A percentile compares a stretch with the other conserved stretches of the same genome.
phyloP scores from a whole-genome alignment of 2,888 invertebrate genomes.

The Athripsodes cinereus region DNA sequence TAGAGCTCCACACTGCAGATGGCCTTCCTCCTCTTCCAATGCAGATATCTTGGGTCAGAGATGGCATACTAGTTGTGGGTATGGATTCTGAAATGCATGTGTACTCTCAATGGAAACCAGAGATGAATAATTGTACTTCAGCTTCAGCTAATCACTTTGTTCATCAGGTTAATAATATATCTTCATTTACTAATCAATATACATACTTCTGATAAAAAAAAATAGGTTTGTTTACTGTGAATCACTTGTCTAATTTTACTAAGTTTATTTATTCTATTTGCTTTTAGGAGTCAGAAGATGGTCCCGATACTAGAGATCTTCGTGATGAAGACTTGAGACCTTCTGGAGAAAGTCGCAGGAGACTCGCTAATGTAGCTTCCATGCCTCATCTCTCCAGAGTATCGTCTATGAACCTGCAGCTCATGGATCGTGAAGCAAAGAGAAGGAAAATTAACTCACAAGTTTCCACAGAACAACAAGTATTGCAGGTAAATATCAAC shows the following conservation, averaged over 20 bases:
- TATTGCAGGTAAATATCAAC: background rate
- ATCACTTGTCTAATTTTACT: too few relatives aligned
- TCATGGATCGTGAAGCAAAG: slow-evolving; percentile 68
- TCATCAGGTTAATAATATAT: slow-evolving; percentile 20
- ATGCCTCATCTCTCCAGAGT: slow-evolving; percentile 78
- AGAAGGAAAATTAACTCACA: slow-evolving; percentile 51
- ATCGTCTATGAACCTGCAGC: slow-evolving; percentile 76
- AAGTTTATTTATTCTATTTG: too few relatives aligned
- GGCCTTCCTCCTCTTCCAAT: slow-evolving; percentile 95
- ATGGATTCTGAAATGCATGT: slow-evolving; percentile 99
- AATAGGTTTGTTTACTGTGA: too few relatives aligned
- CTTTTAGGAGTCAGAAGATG: slow-evolving; percentile 61
- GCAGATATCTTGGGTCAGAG: slow-evolving; percentile 98
- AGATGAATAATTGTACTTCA: slow-evolving; percentile 31
- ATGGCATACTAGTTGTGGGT: slow-evolving; percentile 95
- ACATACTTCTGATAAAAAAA: too few relatives aligned
- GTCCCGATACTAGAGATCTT: slow-evolving; percentile 64
- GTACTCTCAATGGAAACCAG: slow-evolving; percentile 95
- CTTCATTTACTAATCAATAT: too few relatives aligned
- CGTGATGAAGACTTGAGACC: slow-evolving; percentile 62
- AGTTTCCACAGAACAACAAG: slow-evolving; percentile 29
- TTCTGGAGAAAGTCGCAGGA: slow-evolving; percentile 49
- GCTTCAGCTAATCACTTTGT: slow-evolving; percentile 21
- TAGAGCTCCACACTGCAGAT: slow-evolving; percentile 89
- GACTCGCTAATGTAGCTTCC: slow-evolving; percentile 66